Evolutionary conservation across 2,113 vertebrate genomes (phyloP).

Genomic region (Porphyrio hochstetteri): DNA sequence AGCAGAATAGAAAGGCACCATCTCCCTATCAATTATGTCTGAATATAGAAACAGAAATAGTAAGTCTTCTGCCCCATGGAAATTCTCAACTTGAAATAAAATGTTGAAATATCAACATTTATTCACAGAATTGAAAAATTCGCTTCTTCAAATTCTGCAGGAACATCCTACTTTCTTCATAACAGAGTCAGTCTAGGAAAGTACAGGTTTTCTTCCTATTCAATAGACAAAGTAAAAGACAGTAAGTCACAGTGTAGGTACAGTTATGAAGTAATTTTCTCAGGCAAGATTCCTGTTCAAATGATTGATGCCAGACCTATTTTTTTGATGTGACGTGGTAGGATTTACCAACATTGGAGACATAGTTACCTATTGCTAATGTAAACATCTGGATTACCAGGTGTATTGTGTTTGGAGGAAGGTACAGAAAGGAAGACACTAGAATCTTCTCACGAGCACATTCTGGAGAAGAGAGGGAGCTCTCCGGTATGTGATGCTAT

Average conservation of each 20-base stretch:
- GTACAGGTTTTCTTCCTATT: background rate
- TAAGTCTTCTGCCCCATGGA: background rate
- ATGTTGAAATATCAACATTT: background rate
- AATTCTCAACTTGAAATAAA: background rate
- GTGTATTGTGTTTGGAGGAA: background rate
- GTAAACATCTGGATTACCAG: background rate
- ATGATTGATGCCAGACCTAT: background rate
- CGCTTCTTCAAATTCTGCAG: background rate
- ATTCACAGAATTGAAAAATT: background rate
- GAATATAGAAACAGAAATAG: background rate
- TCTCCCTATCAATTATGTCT: background rate
- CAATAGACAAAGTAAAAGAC: background rate
- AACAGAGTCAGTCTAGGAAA: background rate
- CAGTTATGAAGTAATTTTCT: background rate
- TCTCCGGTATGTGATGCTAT: background rate
- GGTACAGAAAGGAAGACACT: background rate
- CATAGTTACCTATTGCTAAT: background rate
- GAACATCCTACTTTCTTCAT: background rate
- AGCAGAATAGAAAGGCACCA: background rate
- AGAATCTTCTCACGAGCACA: background rate
- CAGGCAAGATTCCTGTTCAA: background rate
- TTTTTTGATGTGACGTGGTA: background rate
- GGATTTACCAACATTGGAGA: background rate
- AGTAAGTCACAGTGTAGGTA: background rate
- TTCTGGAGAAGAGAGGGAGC: background rate